Conservation (phyloP, 2,113 vertebrate species). For the Lepus americanus region DNA sequence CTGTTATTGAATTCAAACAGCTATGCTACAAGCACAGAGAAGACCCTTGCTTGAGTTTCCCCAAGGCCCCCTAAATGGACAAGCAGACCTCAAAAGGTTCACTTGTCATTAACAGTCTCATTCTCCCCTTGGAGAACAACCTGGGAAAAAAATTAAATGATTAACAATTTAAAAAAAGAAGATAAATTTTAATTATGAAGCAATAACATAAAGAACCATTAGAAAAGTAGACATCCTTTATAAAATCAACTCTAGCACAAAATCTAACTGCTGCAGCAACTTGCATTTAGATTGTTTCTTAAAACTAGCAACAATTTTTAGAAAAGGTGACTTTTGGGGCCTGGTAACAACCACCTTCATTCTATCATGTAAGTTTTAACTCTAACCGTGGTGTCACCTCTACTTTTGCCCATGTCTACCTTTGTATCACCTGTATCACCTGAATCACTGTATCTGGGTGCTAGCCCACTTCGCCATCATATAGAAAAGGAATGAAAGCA, state of each 20-base stretch:
- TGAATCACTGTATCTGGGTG: not conserved
- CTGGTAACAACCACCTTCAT: not conserved
- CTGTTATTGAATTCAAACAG: not conserved
- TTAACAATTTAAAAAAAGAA: not conserved
- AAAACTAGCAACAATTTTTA: not conserved
- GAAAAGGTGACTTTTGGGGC: not conserved
- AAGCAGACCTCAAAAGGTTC: not conserved
- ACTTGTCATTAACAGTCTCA: not conserved
- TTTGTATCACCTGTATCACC: not conserved
- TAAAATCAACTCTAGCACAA: not conserved
- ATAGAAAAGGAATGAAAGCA: not conserved
- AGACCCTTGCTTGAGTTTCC: not conserved
- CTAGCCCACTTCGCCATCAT: not conserved
- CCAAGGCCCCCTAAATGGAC: not conserved
- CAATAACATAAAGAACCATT: constrained; percentile 3
- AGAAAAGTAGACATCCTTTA: not conserved
- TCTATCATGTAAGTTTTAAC: not conserved
- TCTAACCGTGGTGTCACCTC: not conserved
- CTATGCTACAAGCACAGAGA: not conserved
- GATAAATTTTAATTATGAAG: not conserved
- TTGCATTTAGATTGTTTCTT: not conserved
- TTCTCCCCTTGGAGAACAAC: not conserved
- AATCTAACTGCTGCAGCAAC: not conserved
- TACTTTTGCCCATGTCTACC: not conserved
- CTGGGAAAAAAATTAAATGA: not conserved